phyloP scores from a whole-genome alignment of 2,797 vertebrate species.

The Discoglossus pictus region DNA sequence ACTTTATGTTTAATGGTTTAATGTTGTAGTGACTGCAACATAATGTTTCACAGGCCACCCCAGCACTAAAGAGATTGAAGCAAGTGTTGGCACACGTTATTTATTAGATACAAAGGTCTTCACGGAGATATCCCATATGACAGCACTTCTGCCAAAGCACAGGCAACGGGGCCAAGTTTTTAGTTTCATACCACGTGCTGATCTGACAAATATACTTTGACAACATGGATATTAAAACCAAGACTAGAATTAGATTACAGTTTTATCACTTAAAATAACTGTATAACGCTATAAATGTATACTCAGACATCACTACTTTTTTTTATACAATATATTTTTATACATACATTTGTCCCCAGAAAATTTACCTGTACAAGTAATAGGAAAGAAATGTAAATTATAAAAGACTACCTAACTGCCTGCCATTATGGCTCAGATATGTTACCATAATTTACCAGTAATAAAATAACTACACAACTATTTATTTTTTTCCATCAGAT shows the following conservation, averaged over 20 bases:
- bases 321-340: too few species aligned
- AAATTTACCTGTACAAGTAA: too few species aligned
- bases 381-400: too few species aligned
- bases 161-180: conserved; percentile 27
- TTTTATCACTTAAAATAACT: too few species aligned
- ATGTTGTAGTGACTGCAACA: conserved; percentile 12
- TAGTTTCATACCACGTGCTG: conserved; percentile 20
- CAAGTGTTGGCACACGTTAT: conserved; percentile 26
- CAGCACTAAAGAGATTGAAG: conserved; percentile 42
- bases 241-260: conserved; percentile 11
- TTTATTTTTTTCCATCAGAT: too few species aligned
- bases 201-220: conserved; percentile 41
- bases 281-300: too few species aligned
- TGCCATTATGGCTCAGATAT: too few species aligned
- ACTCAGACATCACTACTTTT: too few species aligned
- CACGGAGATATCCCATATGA: conserved; percentile 38
- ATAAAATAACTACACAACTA: too few species aligned
- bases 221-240: conserved; percentile 13
- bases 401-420: too few species aligned
- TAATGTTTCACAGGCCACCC: conserved; percentile 29
- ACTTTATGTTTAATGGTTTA: conserved; percentile 30
- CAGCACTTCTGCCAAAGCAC: conserved; percentile 37
- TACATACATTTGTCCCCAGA: too few species aligned
- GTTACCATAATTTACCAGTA: too few species aligned
- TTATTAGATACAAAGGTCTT: conserved; percentile 43